These are phyloP conservation scores for Dicerorhinus sumatrensis DNA, from an alignment of 2,113 vertebrate species.

Conservation along the genomic window DNA sequence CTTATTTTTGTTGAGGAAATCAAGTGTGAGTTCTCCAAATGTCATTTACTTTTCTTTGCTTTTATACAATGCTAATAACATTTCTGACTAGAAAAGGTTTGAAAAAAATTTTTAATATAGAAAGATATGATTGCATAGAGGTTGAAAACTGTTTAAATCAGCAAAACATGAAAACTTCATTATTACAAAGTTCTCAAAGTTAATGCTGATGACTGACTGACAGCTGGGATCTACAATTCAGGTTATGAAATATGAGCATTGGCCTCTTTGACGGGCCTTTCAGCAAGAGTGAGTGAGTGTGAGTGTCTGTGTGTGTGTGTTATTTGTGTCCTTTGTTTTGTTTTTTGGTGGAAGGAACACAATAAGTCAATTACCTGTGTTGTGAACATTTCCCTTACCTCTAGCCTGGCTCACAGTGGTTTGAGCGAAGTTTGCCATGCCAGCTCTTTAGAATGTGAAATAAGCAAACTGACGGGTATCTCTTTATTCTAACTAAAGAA, in stretches of 20 bases:
- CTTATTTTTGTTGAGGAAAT: constrained; percentile 25
- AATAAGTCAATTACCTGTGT: neutral
- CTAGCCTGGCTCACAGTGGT: neutral
- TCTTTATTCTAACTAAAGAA: neutral
- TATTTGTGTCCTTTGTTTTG: neutral
- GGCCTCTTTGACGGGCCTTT: neutral
- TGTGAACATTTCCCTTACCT: neutral
- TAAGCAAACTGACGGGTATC: neutral
- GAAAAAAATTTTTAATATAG: neutral
- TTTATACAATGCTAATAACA: neutral
- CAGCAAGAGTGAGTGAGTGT: neutral
- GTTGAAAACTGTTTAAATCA: neutral
- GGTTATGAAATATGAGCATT: neutral
- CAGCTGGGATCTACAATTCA: neutral
- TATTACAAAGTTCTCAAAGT: neutral
- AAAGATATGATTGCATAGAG: neutral
- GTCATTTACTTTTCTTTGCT: neutral
- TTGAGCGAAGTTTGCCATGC: neutral
- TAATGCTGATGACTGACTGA: neutral
- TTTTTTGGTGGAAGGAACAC: neutral
- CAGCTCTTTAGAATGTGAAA: constrained; percentile 2
- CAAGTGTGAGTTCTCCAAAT: neutral
- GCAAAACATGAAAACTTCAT: neutral
- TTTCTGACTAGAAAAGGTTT: neutral
- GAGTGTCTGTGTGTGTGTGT: neutral